Evolutionary conservation across 2,888 invertebrate genomes (phyloP), one percentile per base, ranked within the genome.

Genomic region (Zygothrica quintamaculata): DNA sequence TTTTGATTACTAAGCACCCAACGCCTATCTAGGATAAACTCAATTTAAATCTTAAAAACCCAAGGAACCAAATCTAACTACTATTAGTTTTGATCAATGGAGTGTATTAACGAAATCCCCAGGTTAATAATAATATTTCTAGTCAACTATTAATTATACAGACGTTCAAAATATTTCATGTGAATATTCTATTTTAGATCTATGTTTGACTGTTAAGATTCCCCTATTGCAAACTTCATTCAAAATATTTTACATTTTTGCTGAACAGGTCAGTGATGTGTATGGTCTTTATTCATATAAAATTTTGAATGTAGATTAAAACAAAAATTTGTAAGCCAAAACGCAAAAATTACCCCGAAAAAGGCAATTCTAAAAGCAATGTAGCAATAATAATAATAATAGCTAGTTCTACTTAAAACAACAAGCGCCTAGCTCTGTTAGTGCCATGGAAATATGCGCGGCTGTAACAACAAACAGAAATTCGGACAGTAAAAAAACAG

Each of bases 301-400:
- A 36, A 37, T 12, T 16, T 18, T 5, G 25, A 36, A 51, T 60
- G 40, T 11, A 9, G 9, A 36, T n/a, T 37, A 16, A 13, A 33
- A 9, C 31, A 12, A 46, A 55, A 60, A 47, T 51, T 31, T 26
- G 36, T 51, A 36, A 39, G 29, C 22, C n/a, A 9, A 40, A 52
- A 52, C 40, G 0, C 37, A 8, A 39, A 57, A 47, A 47, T 42
- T 18, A 26, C 8, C 7, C 13, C 9, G 37, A 26, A 51, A 40
- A 36, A 46, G 16, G 11, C 22, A 37, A 55, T 56, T 66, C 53
- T 37, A 29, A 55, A 59, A 43, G 61, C 52, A 59, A 55, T 66
- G 51, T 40, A 48, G 61, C 33, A 57, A 66, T 59, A 65, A 71
- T 61, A 71, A 71, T 71, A 62, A 58, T 53, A 36, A 61, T 55